These are phyloP conservation scores for Gerris buenoi DNA, from an alignment of 1,140 invertebrate genomes.

Conservation along the genomic window DNA sequence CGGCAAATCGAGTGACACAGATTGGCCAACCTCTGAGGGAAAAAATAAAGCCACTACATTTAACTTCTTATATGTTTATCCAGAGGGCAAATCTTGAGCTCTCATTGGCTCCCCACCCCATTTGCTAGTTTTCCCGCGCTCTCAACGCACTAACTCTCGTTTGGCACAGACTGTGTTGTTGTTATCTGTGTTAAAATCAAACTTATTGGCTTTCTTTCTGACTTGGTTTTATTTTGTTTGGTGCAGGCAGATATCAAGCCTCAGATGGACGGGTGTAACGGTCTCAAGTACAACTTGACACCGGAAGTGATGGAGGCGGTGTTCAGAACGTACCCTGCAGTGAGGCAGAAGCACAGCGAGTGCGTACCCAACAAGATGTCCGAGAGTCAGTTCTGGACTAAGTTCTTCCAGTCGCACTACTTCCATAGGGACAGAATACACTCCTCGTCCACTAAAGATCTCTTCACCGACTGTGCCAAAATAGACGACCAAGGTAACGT, in stretches of 20 bases:
- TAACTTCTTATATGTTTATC: no score
- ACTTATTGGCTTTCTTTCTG: no score
- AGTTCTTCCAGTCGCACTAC: slow-evolving; percentile 99
- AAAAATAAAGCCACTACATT: no score
- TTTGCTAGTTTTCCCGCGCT: no score
- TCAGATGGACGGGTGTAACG: slow-evolving; percentile 92
- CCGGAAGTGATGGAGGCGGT: slow-evolving; percentile 94
- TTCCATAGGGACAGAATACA: slow-evolving; percentile 88
- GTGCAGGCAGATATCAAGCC: slow-evolving; percentile 83
- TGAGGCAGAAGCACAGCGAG: slow-evolving; percentile 91
- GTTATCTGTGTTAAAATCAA: background rate
- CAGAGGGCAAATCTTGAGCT: no score
- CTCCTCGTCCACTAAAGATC: slow-evolving; percentile 64
- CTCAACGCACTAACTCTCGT: no score
- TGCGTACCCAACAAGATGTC: slow-evolving; percentile 89
- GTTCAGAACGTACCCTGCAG: slow-evolving; percentile 98
- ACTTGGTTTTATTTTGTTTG: no score
- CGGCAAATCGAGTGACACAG: no score
- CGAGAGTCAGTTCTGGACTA: slow-evolving; percentile 96
- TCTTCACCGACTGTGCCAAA: slow-evolving; percentile 94
- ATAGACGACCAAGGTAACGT: slow-evolving; percentile 70
- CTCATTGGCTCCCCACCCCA: no score
- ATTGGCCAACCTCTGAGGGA: no score
- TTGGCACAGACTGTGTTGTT: no score
- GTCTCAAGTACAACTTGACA: slow-evolving; percentile 92